Base-by-base conservation (phyloP, 2,888 invertebrate genomes). In the Eristalis intricaria region DNA sequence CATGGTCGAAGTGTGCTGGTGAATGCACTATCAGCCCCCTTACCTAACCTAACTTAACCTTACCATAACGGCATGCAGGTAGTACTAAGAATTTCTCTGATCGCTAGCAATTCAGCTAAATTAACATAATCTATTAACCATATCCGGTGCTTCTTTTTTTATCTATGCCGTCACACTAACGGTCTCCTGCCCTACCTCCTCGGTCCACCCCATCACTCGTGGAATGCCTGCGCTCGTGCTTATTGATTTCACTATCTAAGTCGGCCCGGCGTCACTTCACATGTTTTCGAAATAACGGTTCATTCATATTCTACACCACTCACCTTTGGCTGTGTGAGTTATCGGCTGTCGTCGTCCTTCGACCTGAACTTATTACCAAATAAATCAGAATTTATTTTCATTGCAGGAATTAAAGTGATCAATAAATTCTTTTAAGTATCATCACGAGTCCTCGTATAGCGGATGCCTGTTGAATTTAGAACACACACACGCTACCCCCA, bases 351-450 rank as follows among this genome's bases (percentile, higher is more conserved):
- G 70, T 78, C 83, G 75, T 79, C 86, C 86, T 84, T 87, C 84
- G 79, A 76, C 84, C 84, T 80, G 71, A 73, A 87, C 87, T 92
- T 92, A 92, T 92, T 92, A 91, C 91, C 92, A 92, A 88, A 92
- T 92, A 92, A 92, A 92, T 92, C 92, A 92, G 92, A 92, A 92
- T 92, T 92, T 92, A 92, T 92, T 92, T 92, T 92, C 92, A 91
- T 92, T 92, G 91, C 91, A 91, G 90, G 91, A 92, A 92, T 92
- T 92, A 92, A 92, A 92, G 92, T 91, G 92, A 92, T 92, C 93
- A 92, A 92, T 92, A 92, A 92, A 92, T 92, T 92, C 91, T 90
- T 92, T 92, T 90, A 91, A 91, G 91, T 90, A 90, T 90, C 89
- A 89, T 80, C 84, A 81, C 80, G 80, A 68, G 76, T 84, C 68